A percentile compares a stretch with the other conserved stretches of the same genome.
These are phyloP conservation scores for Mesorhabditis sp. DNA, from an alignment of 2,888 invertebrate genomes.

Conservation along the genomic window DNA sequence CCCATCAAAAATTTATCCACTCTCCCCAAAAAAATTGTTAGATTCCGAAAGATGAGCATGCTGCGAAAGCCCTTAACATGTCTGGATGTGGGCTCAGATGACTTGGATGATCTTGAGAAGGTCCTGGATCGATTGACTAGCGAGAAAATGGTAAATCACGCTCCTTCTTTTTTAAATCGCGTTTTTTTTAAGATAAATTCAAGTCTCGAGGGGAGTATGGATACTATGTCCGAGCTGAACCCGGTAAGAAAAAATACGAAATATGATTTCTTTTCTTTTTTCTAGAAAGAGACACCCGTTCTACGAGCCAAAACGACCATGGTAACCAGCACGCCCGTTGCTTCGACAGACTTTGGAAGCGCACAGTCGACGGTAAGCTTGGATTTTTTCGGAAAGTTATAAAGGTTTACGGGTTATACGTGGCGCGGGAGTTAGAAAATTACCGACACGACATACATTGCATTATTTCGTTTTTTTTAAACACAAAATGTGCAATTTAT, in stretches of 20 bases:
- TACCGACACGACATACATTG: no score
- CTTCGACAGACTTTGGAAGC: neutral
- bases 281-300: constrained; percentile 3
- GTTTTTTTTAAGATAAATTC: neutral
- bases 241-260: neutral
- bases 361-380: constrained; percentile 6
- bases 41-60: neutral
- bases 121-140: constrained; percentile 1
- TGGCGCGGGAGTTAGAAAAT: no score
- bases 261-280: neutral
- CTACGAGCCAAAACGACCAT: neutral
- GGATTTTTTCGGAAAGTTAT: neutral
- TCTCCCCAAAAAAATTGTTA: no score
- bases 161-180: neutral
- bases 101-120: neutral
- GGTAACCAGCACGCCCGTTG: neutral
- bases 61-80: neutral
- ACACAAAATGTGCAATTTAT: no score
- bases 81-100: neutral
- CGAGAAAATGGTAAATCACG: neutral
- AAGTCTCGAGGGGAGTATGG: neutral
- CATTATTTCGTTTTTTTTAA: no score
- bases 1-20: no score
- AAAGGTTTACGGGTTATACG: no score
- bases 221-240: neutral